A percentile compares a stretch with the other conserved stretches of the same genome.
phyloP scores from a whole-genome alignment of 2,113 vertebrate genomes.

The Elaphurus davidianus region DNA sequence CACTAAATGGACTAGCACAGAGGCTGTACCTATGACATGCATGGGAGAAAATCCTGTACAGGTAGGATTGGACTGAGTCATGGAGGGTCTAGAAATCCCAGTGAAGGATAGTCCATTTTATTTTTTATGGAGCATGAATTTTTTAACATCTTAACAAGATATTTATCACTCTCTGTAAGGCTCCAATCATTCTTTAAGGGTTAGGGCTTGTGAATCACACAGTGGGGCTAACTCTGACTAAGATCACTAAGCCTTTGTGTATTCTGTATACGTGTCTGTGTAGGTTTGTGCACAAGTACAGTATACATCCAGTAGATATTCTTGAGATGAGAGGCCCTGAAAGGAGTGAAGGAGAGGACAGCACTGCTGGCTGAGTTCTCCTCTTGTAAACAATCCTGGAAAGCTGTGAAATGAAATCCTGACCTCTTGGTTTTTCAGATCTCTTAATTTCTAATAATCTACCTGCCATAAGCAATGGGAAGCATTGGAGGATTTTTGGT shows the following conservation, averaged over 20 bases:
- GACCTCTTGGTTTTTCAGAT: background rate
- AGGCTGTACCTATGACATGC: rapidly evolving
- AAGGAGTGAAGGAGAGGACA: background rate
- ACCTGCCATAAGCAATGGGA: background rate
- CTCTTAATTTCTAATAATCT: background rate
- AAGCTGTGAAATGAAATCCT: background rate
- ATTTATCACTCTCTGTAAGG: background rate
- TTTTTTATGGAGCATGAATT: background rate
- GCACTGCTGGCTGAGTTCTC: background rate
- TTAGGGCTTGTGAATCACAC: background rate
- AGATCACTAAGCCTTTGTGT: background rate
- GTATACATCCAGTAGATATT: background rate
- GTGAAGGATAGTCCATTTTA: background rate
- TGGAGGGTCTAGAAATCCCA: background rate
- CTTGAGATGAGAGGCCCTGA: background rate
- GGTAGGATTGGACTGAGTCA: background rate
- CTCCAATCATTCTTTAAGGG: background rate
- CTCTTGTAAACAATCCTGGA: background rate
- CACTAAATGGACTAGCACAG: too few relatives aligned
- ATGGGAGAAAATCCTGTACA: background rate
- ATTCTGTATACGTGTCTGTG: background rate
- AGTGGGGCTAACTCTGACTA: background rate
- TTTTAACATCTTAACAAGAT: background rate
- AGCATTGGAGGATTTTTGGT: background rate
- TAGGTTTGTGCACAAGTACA: rapidly evolving